Percentiles rank a stretch among this genome's conserved stretches.
phyloP scores from a whole-genome alignment of 1,140 invertebrate species.

The Popillia japonica region DNA sequence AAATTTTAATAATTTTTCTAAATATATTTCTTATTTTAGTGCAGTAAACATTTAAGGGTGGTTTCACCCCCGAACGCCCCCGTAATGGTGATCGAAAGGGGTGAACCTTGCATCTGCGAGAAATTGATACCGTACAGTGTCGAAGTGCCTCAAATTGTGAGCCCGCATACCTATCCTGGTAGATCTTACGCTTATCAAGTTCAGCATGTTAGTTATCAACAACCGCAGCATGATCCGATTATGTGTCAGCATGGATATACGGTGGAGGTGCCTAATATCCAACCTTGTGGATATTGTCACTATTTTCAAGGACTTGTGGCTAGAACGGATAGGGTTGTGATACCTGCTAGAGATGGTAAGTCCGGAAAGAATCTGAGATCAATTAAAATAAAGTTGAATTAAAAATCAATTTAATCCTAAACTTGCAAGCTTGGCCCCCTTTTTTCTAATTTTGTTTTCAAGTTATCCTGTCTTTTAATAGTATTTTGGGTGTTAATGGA shows the following conservation, averaged over 20 bases:
- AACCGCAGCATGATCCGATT: background rate
- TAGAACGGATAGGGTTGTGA: background rate
- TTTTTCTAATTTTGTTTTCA: too few relatives aligned
- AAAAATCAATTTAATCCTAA: too few relatives aligned
- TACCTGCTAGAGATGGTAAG: slow-evolving; percentile 23
- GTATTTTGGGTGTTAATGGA: too few relatives aligned
- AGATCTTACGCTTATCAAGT: slow-evolving; percentile 5
- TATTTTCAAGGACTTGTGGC: background rate
- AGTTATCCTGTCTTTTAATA: too few relatives aligned
- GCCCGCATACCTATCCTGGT: background rate
- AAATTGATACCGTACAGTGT: background rate
- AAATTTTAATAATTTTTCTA: background rate
- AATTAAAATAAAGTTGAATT: too few relatives aligned
- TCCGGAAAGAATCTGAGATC: background rate
- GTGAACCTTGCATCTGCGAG: background rate
- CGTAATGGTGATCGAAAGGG: slow-evolving; percentile 6
- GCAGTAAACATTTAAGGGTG: slow-evolving; percentile 9
- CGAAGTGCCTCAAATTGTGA: background rate
- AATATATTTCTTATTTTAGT: slow-evolving; percentile 30
- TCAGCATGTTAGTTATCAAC: background rate
- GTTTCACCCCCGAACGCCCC: slow-evolving; percentile 23
- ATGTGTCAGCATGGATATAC: background rate
- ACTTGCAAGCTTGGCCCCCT: too few relatives aligned
- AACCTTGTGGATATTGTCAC: background rate
- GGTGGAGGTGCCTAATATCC: background rate